A percentile compares a stretch with the other conserved stretches of the same genome.
Evolutionary conservation across 2,113 vertebrate species (phyloP).

Genomic region (Lagopus muta): DNA sequence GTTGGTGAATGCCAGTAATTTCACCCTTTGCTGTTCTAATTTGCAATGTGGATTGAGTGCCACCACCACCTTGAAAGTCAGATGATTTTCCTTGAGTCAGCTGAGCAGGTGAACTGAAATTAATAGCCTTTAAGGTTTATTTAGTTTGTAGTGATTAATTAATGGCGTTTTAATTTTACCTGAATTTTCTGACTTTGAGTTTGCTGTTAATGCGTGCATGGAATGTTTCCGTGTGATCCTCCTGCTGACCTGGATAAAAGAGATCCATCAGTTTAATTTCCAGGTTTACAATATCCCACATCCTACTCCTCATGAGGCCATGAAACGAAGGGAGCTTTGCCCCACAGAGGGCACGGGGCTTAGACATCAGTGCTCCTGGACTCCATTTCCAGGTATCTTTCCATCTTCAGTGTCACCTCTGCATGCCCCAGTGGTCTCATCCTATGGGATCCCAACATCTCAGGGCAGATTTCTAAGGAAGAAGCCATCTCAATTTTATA

Average conservation of each 20-base stretch:
- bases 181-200: neutral
- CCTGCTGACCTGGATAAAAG: neutral
- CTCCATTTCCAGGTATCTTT: neutral
- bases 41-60: neutral
- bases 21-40: neutral
- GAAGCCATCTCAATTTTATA: neutral
- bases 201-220: neutral
- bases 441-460: neutral
- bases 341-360: accelerated
- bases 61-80: neutral
- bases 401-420: neutral
- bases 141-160: neutral
- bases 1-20: neutral
- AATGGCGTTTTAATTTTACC: neutral
- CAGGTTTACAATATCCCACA: constrained; percentile 8
- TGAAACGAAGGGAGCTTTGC: neutral
- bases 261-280: neutral
- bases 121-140: neutral
- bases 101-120: neutral
- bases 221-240: neutral
- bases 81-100: neutral
- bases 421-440: neutral
- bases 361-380: neutral
- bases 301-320: neutral
- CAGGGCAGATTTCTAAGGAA: neutral